Evolutionary conservation across 2,888 invertebrate species (phyloP), one percentile per base, ranked within the genome.

Genomic region (Xanthostigma xanthostigma): DNA sequence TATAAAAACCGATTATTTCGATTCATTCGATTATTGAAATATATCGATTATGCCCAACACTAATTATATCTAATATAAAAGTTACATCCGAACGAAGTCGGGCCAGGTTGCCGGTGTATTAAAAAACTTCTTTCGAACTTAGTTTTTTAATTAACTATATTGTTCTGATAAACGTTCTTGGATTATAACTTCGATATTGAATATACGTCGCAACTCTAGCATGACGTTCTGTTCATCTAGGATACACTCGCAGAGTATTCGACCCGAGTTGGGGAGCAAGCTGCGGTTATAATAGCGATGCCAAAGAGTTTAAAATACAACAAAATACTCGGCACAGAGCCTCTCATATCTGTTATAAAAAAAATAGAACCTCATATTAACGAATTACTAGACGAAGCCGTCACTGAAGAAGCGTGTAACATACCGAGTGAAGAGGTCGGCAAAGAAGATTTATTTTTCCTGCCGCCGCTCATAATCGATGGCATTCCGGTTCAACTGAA

Each of bases 401-500:
- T 92, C 53, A 87, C 88, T 9, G 89, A 89, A 59, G 90, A 91
- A 65, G 81, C 84, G 52, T 86, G 90, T 60, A 81, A 81, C 12
- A 78, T 79, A 13, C 71, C 74, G 41, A 78, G 76, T 58, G 90
- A 91, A 60, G 89, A 88, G 71, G 85, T 74, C 41, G 78, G 76
- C 58, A 90, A 91, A 60, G 89, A 88, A 71, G 86, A 89, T 9
- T 81, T 91, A 50, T 91, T 91, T 69, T 91, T 92, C 72, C 72
- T 92, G 65, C 92, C 92, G 54, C 89, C 91, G 46, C 75, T 92
- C 55, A 87, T 90, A 61, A 87, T 92, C 61, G 92, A 92, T 70
- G 92, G 92, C 55, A 92, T 92, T 65, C 92, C 92, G 55, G 92
- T 91, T 52, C 90, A 92, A 17, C 90, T 92, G 2, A 91, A 92